Conservation (phyloP, 2,797 vertebrate species). For the Siniperca scherzeri region DNA sequence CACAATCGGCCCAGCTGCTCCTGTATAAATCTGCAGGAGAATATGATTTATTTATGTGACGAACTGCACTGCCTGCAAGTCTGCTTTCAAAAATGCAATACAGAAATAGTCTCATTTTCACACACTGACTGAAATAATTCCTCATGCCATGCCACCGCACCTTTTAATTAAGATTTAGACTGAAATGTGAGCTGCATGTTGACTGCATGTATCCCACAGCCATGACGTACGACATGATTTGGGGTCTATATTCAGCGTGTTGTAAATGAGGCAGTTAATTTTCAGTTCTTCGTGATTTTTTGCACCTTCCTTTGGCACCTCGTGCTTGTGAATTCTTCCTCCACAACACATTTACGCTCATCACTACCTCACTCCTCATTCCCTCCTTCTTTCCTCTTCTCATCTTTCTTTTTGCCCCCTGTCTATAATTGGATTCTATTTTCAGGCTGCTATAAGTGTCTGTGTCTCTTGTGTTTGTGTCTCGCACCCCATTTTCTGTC, state of each 20-base stretch:
- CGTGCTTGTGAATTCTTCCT: conserved; percentile 77
- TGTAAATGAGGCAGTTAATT: conserved; percentile 76
- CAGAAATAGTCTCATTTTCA: conserved; percentile 49
- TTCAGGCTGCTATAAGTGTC: conserved; percentile 86
- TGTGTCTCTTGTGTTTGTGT: conserved; percentile 87
- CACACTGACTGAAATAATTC: conserved; percentile 36
- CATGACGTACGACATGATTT: conserved; percentile 60
- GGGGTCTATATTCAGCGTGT: conserved; percentile 58
- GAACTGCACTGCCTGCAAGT: conserved; percentile 40
- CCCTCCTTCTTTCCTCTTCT: conserved; percentile 68
- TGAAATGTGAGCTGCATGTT: conserved; percentile 30
- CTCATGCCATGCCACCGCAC: not conserved
- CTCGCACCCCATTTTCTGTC: conserved; percentile 83
- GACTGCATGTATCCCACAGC: conserved; percentile 37
- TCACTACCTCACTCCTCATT: conserved; percentile 73
- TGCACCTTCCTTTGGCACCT: conserved; percentile 84
- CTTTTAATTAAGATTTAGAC: conserved; percentile 42
- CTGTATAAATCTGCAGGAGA: conserved; percentile 36
- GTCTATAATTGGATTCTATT: conserved; percentile 92
- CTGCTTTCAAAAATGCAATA: conserved; percentile 26
- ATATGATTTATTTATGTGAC: conserved; percentile 55
- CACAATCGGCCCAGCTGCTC: conserved; percentile 49
- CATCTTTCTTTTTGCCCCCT: conserved; percentile 81
- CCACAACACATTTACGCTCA: conserved; percentile 78
- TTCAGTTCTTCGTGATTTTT: conserved; percentile 72